Evolutionary conservation across 2,888 invertebrate species (phyloP).

Genomic region (Pterostichus niger): DNA sequence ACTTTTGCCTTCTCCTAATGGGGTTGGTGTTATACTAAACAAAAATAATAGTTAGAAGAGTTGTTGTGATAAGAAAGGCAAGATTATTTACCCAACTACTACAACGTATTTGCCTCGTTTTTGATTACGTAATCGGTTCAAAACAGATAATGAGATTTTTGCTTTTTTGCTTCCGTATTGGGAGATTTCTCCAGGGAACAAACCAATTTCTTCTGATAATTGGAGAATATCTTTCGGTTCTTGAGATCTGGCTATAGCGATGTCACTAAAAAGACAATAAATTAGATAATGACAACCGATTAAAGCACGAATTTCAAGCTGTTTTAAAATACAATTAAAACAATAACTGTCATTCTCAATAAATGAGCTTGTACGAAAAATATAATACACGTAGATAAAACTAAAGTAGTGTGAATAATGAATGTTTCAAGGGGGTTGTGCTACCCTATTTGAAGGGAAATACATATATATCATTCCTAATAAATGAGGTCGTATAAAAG

Average conservation of each 20-base stretch:
- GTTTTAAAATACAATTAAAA: no score
- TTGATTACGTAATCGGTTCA: constrained; percentile 85
- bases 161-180: constrained; percentile 97
- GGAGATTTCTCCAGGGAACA: constrained; percentile 89
- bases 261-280: constrained; percentile 82
- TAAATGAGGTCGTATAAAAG: no score
- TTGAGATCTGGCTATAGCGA: constrained; percentile 92
- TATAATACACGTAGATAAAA: no score
- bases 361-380: no score
- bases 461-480: no score
- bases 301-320: no score
- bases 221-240: constrained; percentile 89
- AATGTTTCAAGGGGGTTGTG: no score
- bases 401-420: no score
- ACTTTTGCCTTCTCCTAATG: constrained; percentile 99
- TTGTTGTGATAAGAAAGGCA: not conserved
- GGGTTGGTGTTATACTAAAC: constrained; percentile 96
- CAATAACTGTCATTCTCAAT: no score
- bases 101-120: constrained; percentile 94
- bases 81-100: constrained; percentile 89
- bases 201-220: constrained; percentile 91
- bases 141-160: constrained; percentile 90
- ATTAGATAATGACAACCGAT: no score
- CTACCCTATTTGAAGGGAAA: no score
- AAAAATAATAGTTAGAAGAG: not conserved